Conservation (phyloP, 1,140 invertebrate genomes). For the Thaumetopoea pityocampa region DNA sequence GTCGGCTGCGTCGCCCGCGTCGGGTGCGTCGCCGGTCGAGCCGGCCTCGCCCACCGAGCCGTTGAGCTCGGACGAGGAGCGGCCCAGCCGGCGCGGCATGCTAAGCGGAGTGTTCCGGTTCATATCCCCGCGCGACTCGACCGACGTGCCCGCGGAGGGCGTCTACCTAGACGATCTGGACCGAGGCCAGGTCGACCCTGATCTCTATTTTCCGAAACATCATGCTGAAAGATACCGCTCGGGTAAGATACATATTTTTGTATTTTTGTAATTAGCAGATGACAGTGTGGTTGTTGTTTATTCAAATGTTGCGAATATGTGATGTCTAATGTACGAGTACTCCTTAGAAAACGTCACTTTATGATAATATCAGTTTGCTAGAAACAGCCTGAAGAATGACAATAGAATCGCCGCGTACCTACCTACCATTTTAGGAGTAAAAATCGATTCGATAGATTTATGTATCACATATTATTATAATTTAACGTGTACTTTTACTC, state of each 20-base stretch:
- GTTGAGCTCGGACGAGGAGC: conserved; percentile 63
- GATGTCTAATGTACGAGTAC: too few species aligned
- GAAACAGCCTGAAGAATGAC: too few species aligned
- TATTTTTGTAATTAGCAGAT: too few species aligned
- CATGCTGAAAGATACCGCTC: conserved; percentile 51
- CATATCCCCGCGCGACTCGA: conserved; percentile 86
- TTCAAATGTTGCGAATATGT: too few species aligned
- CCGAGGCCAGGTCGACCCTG: conserved; percentile 91
- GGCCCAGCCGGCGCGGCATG: conserved; percentile 74
- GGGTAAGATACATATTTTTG: conserved; percentile 28
- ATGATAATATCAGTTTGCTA: too few species aligned
- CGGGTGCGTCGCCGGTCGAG: conserved; percentile 37
- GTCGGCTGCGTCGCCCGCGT: conserved; percentile 23
- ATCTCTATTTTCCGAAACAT: conserved; percentile 89
- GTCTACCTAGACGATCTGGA: conserved; percentile 96
- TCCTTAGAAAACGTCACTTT: too few species aligned
- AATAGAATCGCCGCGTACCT: too few species aligned
- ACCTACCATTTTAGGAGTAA: too few species aligned
- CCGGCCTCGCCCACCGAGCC: conserved; percentile 54
- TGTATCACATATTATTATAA: too few species aligned
- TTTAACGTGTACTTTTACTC: too few species aligned
- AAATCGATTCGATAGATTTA: too few species aligned
- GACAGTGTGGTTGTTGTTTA: too few species aligned
- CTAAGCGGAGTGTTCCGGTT: conserved; percentile 94
- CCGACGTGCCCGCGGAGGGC: conserved; percentile 80